Conservation (phyloP, 2,113 vertebrate species). For the Nibea coibor region DNA sequence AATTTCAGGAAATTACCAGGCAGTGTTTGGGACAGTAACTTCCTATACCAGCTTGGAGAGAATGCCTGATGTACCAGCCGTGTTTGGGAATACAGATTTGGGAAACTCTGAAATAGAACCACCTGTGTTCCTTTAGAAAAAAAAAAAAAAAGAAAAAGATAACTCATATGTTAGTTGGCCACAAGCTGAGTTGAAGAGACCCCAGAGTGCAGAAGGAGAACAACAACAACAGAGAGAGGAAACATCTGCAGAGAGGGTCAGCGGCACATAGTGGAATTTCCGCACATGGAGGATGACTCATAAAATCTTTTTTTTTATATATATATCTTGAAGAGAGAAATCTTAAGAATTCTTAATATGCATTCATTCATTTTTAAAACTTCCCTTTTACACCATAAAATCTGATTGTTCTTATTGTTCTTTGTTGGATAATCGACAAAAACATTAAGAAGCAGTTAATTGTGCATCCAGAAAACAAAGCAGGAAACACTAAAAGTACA, state of each 20-base stretch:
- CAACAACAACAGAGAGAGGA: slow-evolving; percentile 77
- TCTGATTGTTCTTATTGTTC: too few relatives aligned
- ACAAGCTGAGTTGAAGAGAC: slow-evolving; percentile 27
- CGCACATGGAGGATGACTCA: slow-evolving; percentile 64
- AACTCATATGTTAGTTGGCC: slow-evolving; percentile 7
- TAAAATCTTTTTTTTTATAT: slow-evolving; percentile 22
- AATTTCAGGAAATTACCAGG: slow-evolving; percentile 18
- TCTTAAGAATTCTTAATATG: neutral
- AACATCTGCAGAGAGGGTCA: slow-evolving; percentile 79
- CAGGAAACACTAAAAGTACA: too few relatives aligned
- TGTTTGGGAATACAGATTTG: neutral
- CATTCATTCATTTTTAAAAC: neutral
- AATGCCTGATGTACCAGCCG: neutral
- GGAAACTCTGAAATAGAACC: slow-evolving; percentile 23
- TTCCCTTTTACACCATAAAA: neutral
- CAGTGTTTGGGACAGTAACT: slow-evolving; percentile 2
- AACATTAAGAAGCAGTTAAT: too few relatives aligned
- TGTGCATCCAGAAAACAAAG: too few relatives aligned
- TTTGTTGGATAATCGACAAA: too few relatives aligned
- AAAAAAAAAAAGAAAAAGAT: neutral
- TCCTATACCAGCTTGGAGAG: slow-evolving; percentile 20
- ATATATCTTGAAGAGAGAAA: slow-evolving; percentile 7
- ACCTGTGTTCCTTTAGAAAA: slow-evolving; percentile 41
- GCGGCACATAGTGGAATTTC: slow-evolving; percentile 67
- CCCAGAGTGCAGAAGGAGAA: slow-evolving; percentile 58